These are phyloP conservation scores for Rhyacichthys aspro DNA, from an alignment of 2,797 vertebrate species.

Conservation along the genomic window DNA sequence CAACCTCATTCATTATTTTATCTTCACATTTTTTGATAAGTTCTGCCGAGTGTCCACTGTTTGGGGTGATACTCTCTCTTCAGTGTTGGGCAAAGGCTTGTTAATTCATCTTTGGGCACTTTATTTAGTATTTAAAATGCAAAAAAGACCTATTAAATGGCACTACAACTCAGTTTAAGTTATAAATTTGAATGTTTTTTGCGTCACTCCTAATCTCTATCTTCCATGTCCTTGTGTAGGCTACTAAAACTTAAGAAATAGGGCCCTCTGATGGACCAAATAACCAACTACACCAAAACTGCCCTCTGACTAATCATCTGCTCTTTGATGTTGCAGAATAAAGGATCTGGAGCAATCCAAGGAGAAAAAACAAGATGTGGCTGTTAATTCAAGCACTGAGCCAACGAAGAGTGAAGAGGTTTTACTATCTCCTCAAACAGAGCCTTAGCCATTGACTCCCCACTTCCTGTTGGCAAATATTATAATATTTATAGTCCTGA, in stretches of 20 bases:
- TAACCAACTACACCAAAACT: conserved; percentile 35
- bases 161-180: no score
- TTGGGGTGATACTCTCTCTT: no score
- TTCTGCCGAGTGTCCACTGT: no score
- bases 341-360: conserved; percentile 67
- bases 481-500: not conserved
- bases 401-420: conserved; percentile 66
- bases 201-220: not conserved
- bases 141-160: no score
- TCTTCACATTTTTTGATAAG: no score
- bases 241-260: conserved; percentile 7
- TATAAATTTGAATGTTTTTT: not conserved
- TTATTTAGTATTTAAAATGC: no score
- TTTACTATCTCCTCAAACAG: conserved; percentile 35
- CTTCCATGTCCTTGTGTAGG: not conserved
- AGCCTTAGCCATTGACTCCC: conserved; percentile 48
- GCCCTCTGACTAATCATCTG: not conserved
- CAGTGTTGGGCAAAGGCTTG: no score
- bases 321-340: conserved; percentile 59
- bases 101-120: no score
- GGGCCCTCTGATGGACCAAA: conserved; percentile 58
- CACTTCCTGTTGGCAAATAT: not conserved
- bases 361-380: conserved; percentile 73
- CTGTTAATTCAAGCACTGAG: conserved; percentile 62
- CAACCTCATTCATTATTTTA: no score